phyloP scores from a whole-genome alignment of 1,140 invertebrate genomes.

The Mizuhopecten yessoensis region DNA sequence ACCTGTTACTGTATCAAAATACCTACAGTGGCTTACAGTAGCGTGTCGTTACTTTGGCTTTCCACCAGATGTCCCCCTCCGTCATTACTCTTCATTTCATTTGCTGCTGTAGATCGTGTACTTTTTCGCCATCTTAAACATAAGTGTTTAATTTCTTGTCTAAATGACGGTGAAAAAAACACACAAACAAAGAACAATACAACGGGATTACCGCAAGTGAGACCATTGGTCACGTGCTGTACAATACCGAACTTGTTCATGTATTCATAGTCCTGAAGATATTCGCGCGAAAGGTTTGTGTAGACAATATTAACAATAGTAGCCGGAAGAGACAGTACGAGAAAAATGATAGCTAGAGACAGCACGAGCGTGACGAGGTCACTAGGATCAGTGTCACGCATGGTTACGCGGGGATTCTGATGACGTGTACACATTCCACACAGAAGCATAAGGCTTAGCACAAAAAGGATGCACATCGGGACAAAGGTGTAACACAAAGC shows the following conservation, averaged over 20 bases:
- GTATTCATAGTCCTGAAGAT: not conserved
- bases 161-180: conserved; percentile 57
- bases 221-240: not conserved
- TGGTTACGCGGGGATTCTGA: not conserved
- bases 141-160: conserved; percentile 51
- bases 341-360: conserved; percentile 42
- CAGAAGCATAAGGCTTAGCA: conserved; percentile 41
- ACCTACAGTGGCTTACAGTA: no score
- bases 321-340: conserved; percentile 36
- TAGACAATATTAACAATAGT: conserved; percentile 48
- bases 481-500: conserved; percentile 44
- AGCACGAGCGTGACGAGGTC: conserved; percentile 50
- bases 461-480: conserved; percentile 48
- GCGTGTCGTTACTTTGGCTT: conserved; percentile 3
- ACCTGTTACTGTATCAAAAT: no score
- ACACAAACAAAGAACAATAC: conserved; percentile 50
- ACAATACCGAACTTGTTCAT: conserved; percentile 8
- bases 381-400: conserved; percentile 43
- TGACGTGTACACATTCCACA: conserved; percentile 19
- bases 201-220: conserved; percentile 46
- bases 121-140: not conserved
- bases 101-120: not conserved
- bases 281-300: not conserved
- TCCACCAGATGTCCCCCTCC: not conserved
- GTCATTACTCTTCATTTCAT: not conserved